Evolutionary conservation across 2,888 invertebrate genomes (phyloP), one percentile per base, ranked within the genome.

Genomic region (Syrista parreyssii): DNA sequence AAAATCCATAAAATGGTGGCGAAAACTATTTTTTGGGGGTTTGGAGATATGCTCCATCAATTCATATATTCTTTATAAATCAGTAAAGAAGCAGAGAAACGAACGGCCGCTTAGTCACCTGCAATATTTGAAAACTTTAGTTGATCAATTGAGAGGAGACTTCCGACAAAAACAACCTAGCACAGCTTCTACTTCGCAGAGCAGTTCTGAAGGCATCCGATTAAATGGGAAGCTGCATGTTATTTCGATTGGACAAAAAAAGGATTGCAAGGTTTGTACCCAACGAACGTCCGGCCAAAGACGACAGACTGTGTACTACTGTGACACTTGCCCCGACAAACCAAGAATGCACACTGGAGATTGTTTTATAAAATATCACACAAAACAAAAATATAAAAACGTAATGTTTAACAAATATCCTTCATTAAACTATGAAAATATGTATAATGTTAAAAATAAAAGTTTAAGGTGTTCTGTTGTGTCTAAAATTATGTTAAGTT

Each of bases 1-100:
- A 68, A 68, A 68, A 68, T 68, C 1, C 23, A 4, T 68, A 12
- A 86, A 87, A 82, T 87, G 86, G 84, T 86, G 84, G 86, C 68
- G 68, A n/a, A 68, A 68, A 1, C 1, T 68, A 30, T 68, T 68
- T 68, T 86, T 79, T 82, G 82, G 83, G n/a, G 84, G 82, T 36
- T 69, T 86, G 73, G 84, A 84, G 76, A 78, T 83, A n/a, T 81
- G 76, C 30, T 55, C 68, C 1, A 81, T 82, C 12, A 84, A 84
- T 79, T 77, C 80, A 69, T 85, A 83, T 73, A 83, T 84, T 68
- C 69, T 83, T 31, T 84, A 84, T 82, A 82, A 82, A 80, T 0
- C 33, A 23, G 76, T 11, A 71, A 77, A 68, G 73, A 68, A 78
- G 55, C 68, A 76, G n/a, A 77, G 79, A 31, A 79, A 80, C 40